Evolutionary conservation across 2,888 invertebrate genomes (phyloP).

Genomic region (Notocelia uddmanniana): DNA sequence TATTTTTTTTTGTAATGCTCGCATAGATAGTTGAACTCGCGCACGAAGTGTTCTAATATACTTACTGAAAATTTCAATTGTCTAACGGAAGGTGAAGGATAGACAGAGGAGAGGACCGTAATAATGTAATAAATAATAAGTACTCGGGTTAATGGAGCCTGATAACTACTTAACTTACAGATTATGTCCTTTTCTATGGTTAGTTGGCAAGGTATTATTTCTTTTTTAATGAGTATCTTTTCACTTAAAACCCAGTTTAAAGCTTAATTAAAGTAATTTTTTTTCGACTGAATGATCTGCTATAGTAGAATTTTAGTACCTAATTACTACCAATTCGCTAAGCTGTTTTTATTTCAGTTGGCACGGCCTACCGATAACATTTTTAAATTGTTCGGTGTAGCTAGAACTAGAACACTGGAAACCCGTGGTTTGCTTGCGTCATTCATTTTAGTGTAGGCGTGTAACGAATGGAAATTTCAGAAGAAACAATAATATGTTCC

Average conservation of each 20-base stretch:
- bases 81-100: too few species aligned
- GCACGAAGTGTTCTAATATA: too few species aligned
- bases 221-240: background rate
- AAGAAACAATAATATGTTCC: conserved; percentile 10
- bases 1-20: too few species aligned
- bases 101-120: too few species aligned
- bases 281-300: background rate
- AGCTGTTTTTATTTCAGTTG: conserved; percentile 14
- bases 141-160: background rate
- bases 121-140: too few species aligned
- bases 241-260: too few species aligned
- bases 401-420: conserved; percentile 14
- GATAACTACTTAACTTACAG: background rate
- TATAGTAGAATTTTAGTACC: background rate
- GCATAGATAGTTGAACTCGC: too few species aligned
- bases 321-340: conserved; percentile 28
- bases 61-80: too few species aligned
- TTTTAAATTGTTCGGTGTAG: conserved; percentile 25
- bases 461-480: conserved; percentile 13
- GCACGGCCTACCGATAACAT: conserved; percentile 5
- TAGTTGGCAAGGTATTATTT: background rate
- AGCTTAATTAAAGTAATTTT: background rate
- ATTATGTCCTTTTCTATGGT: background rate
- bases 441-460: conserved; percentile 32
- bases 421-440: conserved; percentile 23